A percentile compares a stretch with the other conserved stretches of the same genome.
These are phyloP conservation scores for Gymnosoma rotundatum DNA, from an alignment of 2,888 invertebrate genomes.

Conservation along the genomic window DNA sequence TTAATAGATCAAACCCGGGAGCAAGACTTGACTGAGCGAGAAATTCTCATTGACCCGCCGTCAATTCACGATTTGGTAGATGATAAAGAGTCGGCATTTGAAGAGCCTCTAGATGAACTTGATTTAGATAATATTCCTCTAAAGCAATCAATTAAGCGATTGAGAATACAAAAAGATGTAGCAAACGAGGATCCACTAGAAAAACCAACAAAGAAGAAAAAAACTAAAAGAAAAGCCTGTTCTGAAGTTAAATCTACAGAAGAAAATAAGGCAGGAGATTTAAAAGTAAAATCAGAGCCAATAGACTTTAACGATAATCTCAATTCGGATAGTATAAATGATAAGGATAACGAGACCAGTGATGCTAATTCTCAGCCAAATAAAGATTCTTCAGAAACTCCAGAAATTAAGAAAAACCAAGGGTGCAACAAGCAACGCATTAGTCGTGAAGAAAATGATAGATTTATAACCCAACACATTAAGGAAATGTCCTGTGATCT, in stretches of 20 bases:
- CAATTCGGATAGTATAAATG: not conserved
- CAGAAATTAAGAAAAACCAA: slow-evolving; percentile 10
- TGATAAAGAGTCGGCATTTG: not conserved
- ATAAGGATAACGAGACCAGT: slow-evolving; percentile 5
- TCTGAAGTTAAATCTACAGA: not conserved
- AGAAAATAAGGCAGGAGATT: not conserved
- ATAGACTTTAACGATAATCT: not conserved
- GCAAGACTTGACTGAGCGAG: slow-evolving; percentile 7
- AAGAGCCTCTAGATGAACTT: slow-evolving; percentile 1
- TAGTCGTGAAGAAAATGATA: slow-evolving; percentile 45
- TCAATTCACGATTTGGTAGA: not conserved
- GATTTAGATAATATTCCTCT: slow-evolving; percentile 33
- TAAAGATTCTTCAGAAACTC: not conserved
- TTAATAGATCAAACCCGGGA: slow-evolving; percentile 1
- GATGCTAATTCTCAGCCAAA: not conserved
- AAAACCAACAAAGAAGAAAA: slow-evolving; percentile 21
- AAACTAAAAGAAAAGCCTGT: not conserved
- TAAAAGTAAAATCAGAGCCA: slow-evolving; percentile 8
- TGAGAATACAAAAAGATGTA: not conserved
- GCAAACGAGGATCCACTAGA: slow-evolving; percentile 31
- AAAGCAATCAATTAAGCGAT: not conserved
- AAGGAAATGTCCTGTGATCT: slow-evolving; percentile 46
- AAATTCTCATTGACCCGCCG: slow-evolving; percentile 8
- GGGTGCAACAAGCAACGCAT: slow-evolving; percentile 37
- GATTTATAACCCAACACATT: slow-evolving; percentile 55